Conservation (phyloP, 2,888 invertebrate species). For the Pyrrhia umbra region DNA sequence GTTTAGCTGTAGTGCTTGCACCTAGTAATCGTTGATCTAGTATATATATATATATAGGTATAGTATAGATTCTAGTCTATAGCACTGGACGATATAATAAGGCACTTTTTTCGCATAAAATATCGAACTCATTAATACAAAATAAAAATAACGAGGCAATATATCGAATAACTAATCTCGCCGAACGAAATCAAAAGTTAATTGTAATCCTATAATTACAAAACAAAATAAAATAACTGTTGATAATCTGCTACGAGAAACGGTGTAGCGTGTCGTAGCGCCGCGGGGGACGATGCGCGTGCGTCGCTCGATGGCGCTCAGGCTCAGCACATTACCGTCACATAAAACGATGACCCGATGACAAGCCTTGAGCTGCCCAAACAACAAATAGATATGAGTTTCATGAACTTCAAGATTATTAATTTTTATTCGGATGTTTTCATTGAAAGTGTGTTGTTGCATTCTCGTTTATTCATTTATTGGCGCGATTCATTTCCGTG, state of each 20-base stretch:
- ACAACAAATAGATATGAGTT: slow-evolving; percentile 49
- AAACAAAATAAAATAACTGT: slow-evolving; percentile 2
- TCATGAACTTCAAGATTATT: slow-evolving; percentile 22
- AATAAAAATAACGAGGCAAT: background rate
- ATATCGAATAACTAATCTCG: background rate
- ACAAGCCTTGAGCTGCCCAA: slow-evolving; percentile 52
- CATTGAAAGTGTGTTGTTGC: slow-evolving; percentile 27
- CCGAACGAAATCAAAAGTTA: slow-evolving; percentile 18
- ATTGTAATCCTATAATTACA: background rate
- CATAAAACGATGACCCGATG: slow-evolving; percentile 36
- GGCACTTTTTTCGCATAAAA: background rate
- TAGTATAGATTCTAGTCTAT: background rate
- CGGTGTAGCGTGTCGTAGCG: slow-evolving; percentile 32
- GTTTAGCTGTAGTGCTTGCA: too few relatives aligned
- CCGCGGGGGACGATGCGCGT: slow-evolving; percentile 43
- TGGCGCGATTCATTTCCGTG: background rate
- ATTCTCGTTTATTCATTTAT: slow-evolving; percentile 4
- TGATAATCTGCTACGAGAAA: slow-evolving; percentile 22
- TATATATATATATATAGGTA: too few relatives aligned
- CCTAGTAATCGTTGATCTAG: too few relatives aligned
- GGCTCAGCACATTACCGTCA: slow-evolving; percentile 26
- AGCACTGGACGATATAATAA: background rate
- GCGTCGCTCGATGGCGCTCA: slow-evolving; percentile 8
- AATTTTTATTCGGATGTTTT: slow-evolving; percentile 49
- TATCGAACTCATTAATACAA: background rate